Conservation (phyloP, 2,888 invertebrate species). For the Achlya flavicornis region DNA sequence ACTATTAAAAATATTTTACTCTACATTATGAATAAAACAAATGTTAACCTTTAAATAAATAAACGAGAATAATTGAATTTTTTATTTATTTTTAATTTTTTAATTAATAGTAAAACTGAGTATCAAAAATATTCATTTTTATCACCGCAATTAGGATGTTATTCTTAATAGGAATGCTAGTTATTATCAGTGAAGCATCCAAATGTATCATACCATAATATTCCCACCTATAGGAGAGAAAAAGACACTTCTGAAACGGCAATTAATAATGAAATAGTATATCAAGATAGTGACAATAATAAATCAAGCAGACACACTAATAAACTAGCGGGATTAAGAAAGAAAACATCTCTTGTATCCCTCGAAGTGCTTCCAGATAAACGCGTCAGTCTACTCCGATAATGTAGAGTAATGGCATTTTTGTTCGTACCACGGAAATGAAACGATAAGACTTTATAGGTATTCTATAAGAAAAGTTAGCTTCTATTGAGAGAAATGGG, state of each 20-base stretch:
- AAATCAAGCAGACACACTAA: neutral
- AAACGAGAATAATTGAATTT: too few relatives aligned
- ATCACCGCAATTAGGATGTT: too few relatives aligned
- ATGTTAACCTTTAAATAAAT: too few relatives aligned
- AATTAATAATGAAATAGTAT: neutral
- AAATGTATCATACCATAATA: too few relatives aligned
- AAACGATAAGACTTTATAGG: constrained; percentile 72
- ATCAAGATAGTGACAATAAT: neutral
- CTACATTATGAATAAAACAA: too few relatives aligned
- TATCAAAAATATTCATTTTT: neutral
- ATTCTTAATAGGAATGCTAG: too few relatives aligned
- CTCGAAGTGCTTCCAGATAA: constrained; percentile 53
- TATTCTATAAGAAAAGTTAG: constrained; percentile 56
- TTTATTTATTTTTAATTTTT: too few relatives aligned
- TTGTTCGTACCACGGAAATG: constrained; percentile 60
- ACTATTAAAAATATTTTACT: neutral
- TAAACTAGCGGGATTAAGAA: neutral
- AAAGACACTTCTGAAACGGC: neutral
- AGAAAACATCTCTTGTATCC: constrained; percentile 36
- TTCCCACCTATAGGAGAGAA: too few relatives aligned
- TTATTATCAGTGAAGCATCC: too few relatives aligned
- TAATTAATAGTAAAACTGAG: too few relatives aligned
- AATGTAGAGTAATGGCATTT: constrained; percentile 74
- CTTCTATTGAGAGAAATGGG: constrained; percentile 70
- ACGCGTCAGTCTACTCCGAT: constrained; percentile 66